A percentile compares a stretch with the other conserved stretches of the same genome.
Evolutionary conservation across 2,797 vertebrate species (phyloP).

Genomic region (Geotrypetes seraphini): DNA sequence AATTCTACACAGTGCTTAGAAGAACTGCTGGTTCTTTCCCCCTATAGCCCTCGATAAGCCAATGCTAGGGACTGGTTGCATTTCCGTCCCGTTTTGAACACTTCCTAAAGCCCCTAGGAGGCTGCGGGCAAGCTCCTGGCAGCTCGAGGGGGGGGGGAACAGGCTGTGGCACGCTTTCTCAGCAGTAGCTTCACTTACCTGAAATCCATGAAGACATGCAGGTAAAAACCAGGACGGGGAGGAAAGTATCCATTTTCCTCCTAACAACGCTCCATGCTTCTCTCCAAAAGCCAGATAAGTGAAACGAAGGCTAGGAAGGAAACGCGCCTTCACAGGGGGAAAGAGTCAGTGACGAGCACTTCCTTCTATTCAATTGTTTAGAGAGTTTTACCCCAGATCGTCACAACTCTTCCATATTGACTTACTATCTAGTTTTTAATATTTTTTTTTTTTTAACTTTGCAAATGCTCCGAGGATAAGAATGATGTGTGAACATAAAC

Average conservation of each 20-base stretch:
- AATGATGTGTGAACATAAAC: too few relatives aligned
- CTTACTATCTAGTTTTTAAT: slow-evolving; percentile 39
- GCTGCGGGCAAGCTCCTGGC: too few relatives aligned
- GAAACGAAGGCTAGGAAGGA: slow-evolving; percentile 67
- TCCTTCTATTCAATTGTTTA: slow-evolving; percentile 87
- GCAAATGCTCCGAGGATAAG: too few relatives aligned
- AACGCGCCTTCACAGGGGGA: slow-evolving; percentile 71
- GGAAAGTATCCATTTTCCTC: slow-evolving; percentile 69
- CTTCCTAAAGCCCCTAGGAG: too few relatives aligned
- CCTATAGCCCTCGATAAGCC: too few relatives aligned
- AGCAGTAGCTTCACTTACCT: slow-evolving; percentile 73
- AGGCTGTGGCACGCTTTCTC: too few relatives aligned
- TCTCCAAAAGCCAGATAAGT: slow-evolving; percentile 61
- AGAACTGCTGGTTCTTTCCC: too few relatives aligned
- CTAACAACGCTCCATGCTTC: slow-evolving; percentile 50
- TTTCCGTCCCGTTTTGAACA: too few relatives aligned
- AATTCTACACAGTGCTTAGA: too few relatives aligned
- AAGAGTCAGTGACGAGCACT: slow-evolving; percentile 72
- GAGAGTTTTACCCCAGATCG: slow-evolving; percentile 58
- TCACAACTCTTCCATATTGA: slow-evolving; percentile 50
- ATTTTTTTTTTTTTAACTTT: slow-evolving; percentile 34
- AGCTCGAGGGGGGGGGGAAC: too few relatives aligned
- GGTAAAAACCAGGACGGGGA: slow-evolving; percentile 52
- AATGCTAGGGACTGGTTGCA: too few relatives aligned
- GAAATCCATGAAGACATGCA: slow-evolving; percentile 48